These are phyloP conservation scores for Bubo scandiacus DNA, from an alignment of 2,113 vertebrate species.

Conservation along the genomic window DNA sequence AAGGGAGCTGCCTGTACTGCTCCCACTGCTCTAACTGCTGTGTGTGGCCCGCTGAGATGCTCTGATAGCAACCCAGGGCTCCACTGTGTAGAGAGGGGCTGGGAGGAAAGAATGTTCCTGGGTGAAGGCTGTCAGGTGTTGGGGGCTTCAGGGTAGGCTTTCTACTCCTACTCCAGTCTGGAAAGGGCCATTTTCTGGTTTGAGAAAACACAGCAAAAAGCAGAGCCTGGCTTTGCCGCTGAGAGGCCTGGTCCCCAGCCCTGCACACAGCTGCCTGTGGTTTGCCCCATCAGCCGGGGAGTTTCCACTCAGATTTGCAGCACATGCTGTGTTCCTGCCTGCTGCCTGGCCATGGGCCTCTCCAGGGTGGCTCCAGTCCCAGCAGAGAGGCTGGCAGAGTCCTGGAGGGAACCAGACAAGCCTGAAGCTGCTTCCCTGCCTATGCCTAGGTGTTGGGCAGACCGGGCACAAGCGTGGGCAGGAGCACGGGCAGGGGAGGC, in stretches of 20 bases:
- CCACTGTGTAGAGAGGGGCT: neutral
- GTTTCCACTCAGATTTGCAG: neutral
- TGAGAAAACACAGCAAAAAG: neutral
- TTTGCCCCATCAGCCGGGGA: rapidly evolving
- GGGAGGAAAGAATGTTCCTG: neutral
- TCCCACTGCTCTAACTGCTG: neutral
- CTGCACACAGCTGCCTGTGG: neutral
- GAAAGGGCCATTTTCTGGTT: neutral
- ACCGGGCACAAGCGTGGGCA: rapidly evolving
- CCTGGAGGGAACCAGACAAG: neutral
- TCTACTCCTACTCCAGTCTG: neutral
- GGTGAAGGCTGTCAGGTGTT: neutral
- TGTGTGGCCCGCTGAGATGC: neutral
- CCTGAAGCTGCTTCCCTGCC: neutral
- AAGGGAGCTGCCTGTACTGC: neutral
- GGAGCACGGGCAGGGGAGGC: neutral
- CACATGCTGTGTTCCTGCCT: neutral
- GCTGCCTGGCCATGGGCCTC: rapidly evolving
- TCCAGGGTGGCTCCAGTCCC: neutral
- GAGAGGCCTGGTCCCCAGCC: no score
- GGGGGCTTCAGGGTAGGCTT: neutral
- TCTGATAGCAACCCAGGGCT: rapidly evolving
- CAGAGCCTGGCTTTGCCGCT: neutral
- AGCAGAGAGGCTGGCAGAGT: neutral
- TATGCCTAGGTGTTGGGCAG: neutral